Conservation (phyloP, 1,140 invertebrate species). For the Pseudobourletiella spinata region DNA sequence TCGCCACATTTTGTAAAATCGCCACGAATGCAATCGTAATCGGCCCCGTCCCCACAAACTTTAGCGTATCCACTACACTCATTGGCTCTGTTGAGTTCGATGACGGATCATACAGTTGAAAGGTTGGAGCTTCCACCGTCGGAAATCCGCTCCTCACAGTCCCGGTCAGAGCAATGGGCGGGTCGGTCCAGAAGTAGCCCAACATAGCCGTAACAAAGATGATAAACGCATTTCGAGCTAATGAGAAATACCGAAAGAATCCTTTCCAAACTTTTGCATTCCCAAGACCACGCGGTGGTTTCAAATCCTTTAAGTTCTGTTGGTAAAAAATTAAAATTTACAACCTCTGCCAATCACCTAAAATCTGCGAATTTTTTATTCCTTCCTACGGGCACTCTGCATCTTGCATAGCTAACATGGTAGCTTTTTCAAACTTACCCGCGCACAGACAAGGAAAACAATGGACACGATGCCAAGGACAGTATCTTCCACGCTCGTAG, state of each 20-base stretch:
- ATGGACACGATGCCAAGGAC: constrained; percentile 47
- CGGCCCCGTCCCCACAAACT: constrained; percentile 55
- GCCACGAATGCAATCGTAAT: constrained; percentile 51
- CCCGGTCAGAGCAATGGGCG: constrained; percentile 55
- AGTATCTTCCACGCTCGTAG: constrained; percentile 41
- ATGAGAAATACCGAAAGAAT: constrained; percentile 37
- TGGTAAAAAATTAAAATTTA: too few relatives aligned
- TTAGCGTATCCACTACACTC: constrained; percentile 53
- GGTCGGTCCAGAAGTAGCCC: constrained; percentile 46
- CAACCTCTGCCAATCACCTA: too few relatives aligned
- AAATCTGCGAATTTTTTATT: too few relatives aligned
- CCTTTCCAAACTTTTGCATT: not conserved
- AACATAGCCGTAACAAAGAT: constrained; percentile 51
- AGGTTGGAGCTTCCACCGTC: constrained; percentile 52
- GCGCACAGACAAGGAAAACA: constrained; percentile 41
- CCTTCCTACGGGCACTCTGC: too few relatives aligned
- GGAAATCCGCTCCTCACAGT: constrained; percentile 54
- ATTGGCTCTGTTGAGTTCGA: not conserved
- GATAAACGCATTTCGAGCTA: constrained; percentile 44
- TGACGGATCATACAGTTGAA: constrained; percentile 36
- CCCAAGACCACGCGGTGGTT: not conserved
- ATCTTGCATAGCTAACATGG: too few relatives aligned
- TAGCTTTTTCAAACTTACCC: too few relatives aligned
- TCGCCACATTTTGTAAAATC: constrained; percentile 67
- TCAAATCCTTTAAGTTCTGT: not conserved